Evolutionary conservation across 2,113 vertebrate species (phyloP).

Genomic region (Odontesthes bonariensis): DNA sequence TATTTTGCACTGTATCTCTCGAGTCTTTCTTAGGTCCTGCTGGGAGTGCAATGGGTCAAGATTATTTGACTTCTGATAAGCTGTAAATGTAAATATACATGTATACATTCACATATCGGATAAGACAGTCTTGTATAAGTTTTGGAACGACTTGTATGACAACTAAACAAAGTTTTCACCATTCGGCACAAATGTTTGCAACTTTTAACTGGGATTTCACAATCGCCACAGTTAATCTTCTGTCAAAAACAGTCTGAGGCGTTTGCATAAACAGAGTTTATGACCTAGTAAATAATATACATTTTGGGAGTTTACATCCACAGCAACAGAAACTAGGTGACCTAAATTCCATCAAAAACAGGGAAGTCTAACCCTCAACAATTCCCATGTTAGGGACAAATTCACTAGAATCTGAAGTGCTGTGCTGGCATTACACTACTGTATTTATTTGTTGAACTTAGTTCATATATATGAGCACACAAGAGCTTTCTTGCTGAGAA

Average conservation of each 20-base stretch:
- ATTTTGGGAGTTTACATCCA: slow-evolving; percentile 34
- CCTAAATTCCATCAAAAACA: slow-evolving; percentile 74
- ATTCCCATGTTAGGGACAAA: slow-evolving; percentile 54
- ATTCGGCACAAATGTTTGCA: background rate
- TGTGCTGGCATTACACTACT: slow-evolving; percentile 22
- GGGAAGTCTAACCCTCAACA: slow-evolving; percentile 66
- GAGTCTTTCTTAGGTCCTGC: background rate
- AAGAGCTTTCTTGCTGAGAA: background rate
- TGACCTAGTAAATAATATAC: slow-evolving; percentile 1
- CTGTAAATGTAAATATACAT: background rate
- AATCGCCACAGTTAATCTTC: background rate
- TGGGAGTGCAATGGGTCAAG: background rate
- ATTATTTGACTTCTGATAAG: background rate
- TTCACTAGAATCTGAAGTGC: slow-evolving; percentile 37
- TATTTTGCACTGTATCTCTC: background rate
- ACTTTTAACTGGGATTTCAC: background rate
- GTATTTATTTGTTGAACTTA: slow-evolving; percentile 1
- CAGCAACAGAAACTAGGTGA: slow-evolving; percentile 78
- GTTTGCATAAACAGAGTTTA: slow-evolving; percentile 10
- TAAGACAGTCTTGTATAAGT: background rate
- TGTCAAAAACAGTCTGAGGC: background rate
- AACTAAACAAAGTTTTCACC: background rate
- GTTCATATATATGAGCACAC: background rate
- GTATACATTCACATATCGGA: background rate
- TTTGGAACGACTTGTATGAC: no score